These are phyloP conservation scores for Apus apus DNA, from an alignment of 2,113 vertebrate species.

Conservation along the genomic window DNA sequence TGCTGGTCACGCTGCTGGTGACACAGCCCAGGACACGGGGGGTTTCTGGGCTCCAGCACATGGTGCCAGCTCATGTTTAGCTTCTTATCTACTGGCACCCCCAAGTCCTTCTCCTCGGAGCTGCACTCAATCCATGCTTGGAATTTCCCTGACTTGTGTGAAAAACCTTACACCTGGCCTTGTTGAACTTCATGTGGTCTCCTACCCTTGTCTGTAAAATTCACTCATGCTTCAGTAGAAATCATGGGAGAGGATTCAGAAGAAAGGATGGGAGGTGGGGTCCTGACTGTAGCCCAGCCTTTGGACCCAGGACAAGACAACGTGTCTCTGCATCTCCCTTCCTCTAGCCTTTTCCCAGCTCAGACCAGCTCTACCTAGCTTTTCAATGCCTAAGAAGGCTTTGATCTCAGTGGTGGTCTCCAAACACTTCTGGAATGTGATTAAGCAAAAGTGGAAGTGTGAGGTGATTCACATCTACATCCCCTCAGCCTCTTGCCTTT, in stretches of 20 bases:
- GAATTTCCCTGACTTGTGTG: too few species aligned
- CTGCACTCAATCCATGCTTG: too few species aligned
- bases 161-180: too few species aligned
- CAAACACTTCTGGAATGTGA: neutral
- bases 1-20: too few species aligned
- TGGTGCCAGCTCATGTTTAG: too few species aligned
- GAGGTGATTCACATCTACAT: neutral
- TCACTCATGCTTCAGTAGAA: neutral
- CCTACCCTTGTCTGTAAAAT: neutral
- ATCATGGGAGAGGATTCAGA: neutral
- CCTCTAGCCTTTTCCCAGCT: neutral
- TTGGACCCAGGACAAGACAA: neutral
- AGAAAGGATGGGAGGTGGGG: neutral
- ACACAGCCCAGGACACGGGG: too few species aligned
- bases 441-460: fast-evolving
- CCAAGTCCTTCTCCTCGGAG: too few species aligned
- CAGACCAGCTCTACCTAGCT: neutral
- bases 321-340: neutral
- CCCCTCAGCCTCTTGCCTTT: neutral
- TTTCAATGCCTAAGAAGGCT: neutral
- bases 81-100: too few species aligned
- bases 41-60: too few species aligned
- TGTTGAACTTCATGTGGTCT: too few species aligned
- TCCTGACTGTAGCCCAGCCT: neutral
- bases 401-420: neutral